Percentiles rank a stretch among this genome's conserved stretches.
phyloP scores from a whole-genome alignment of 1,140 invertebrate genomes.

The Zaprionus camerounensis region DNA sequence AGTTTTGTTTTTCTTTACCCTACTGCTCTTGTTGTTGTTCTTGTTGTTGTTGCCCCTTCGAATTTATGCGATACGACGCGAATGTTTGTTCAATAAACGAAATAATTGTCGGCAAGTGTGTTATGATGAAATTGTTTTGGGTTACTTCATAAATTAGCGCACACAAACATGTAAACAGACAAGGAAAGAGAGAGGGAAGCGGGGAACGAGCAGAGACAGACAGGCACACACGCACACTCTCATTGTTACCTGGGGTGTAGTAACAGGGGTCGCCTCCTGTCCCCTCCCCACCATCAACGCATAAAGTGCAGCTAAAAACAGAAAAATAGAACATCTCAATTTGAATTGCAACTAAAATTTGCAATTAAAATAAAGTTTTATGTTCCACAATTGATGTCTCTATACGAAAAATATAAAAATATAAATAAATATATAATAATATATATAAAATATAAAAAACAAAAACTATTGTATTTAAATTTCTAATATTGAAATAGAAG shows the following conservation, averaged over 20 bases:
- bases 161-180: conserved; percentile 45
- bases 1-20: conserved; percentile 28
- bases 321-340: background rate
- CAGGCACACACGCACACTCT: conserved; percentile 2
- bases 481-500: too few species aligned
- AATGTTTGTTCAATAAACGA: conserved; percentile 83
- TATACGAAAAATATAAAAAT: background rate
- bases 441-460: too few species aligned
- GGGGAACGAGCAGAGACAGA: background rate
- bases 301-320: background rate
- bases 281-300: too few species aligned
- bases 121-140: conserved; percentile 82
- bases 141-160: conserved; percentile 82
- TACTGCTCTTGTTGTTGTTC: conserved; percentile 34
- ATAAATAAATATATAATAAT: too few species aligned
- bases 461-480: too few species aligned
- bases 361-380: background rate
- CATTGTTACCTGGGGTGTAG: background rate
- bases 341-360: background rate
- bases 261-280: background rate
- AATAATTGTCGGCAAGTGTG: conserved; percentile 81
- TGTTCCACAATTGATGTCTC: background rate
- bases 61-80: conserved; percentile 77
- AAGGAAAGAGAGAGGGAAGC: background rate
- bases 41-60: conserved; percentile 53